A percentile compares a stretch with the other conserved stretches of the same genome.
phyloP scores from a whole-genome alignment of 2,797 vertebrate genomes.

The Erethizon dorsatum region DNA sequence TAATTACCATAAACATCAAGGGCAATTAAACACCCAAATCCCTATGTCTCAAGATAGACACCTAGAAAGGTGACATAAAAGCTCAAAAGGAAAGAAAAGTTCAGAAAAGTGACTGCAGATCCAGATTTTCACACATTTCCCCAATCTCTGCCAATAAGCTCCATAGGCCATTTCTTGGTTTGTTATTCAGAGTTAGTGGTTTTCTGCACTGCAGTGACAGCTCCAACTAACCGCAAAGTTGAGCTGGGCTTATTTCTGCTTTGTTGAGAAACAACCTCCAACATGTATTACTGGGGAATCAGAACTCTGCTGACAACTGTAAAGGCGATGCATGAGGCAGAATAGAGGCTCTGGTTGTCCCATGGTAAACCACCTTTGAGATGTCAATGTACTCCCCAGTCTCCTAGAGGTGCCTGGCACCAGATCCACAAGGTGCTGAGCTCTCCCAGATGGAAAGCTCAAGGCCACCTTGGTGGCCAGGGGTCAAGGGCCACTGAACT shows the following conservation, averaged over 20 bases:
- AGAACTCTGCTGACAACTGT: slow-evolving; percentile 63
- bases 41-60: slow-evolving; percentile 65
- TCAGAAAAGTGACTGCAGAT: slow-evolving; percentile 70
- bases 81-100: slow-evolving; percentile 71
- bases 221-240: neutral
- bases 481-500: neutral
- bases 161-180: neutral
- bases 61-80: slow-evolving; percentile 72
- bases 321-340: slow-evolving; percentile 74
- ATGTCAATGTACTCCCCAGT: neutral
- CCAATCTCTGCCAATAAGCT: slow-evolving; percentile 21
- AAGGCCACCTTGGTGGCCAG: neutral
- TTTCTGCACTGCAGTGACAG: slow-evolving; percentile 5
- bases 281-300: slow-evolving; percentile 10
- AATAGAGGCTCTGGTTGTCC: slow-evolving; percentile 70
- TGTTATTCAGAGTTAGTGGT: neutral
- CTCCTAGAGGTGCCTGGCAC: neutral
- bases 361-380: neutral
- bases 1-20: slow-evolving; percentile 69
- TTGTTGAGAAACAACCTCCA: slow-evolving; percentile 63
- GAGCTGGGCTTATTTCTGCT: slow-evolving; percentile 51
- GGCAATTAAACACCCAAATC: slow-evolving; percentile 82
- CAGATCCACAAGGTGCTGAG: neutral
- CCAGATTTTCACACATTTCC: slow-evolving; percentile 24
- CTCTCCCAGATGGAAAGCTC: neutral